Evolutionary conservation across 2,888 invertebrate genomes (phyloP).

Genomic region (Rhogogaster chlorosoma): DNA sequence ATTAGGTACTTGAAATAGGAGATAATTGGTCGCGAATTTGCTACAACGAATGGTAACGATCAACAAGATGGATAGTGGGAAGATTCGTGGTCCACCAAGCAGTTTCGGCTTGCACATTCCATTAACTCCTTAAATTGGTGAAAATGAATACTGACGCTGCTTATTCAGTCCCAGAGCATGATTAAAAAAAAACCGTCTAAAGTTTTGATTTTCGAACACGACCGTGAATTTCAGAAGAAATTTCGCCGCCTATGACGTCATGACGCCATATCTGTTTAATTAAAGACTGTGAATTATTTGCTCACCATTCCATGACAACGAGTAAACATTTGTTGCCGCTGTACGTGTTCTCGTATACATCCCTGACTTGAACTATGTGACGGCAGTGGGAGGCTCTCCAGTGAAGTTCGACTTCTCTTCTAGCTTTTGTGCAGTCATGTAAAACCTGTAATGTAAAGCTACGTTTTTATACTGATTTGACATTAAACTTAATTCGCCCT

Average conservation of each 20-base stretch:
- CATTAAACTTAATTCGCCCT: background rate
- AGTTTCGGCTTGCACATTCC: background rate
- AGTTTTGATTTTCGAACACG: background rate
- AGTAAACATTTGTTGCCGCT: conserved; percentile 94
- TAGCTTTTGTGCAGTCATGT: conserved; percentile 94
- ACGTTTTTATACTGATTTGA: background rate
- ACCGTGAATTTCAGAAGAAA: background rate
- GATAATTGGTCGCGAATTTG: background rate
- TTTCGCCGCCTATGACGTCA: background rate
- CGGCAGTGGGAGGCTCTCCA: conserved; percentile 95
- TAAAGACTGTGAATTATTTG: background rate
- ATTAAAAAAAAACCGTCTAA: background rate
- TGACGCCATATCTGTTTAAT: background rate
- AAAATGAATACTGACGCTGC: background rate
- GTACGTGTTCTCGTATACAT: conserved; percentile 98
- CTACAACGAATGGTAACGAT: background rate
- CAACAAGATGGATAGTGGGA: background rate
- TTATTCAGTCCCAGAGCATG: background rate
- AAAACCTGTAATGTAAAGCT: conserved; percentile 83
- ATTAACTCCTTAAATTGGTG: background rate
- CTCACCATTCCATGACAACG: conserved; percentile 99
- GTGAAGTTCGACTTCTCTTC: conserved; percentile 97
- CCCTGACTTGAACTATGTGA: conserved; percentile 94
- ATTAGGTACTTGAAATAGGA: too few species aligned
- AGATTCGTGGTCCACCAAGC: background rate